Percentiles rank a stretch among this genome's conserved stretches.
phyloP scores from a whole-genome alignment of 2,113 vertebrate species.

The Actenoides hombroni region DNA sequence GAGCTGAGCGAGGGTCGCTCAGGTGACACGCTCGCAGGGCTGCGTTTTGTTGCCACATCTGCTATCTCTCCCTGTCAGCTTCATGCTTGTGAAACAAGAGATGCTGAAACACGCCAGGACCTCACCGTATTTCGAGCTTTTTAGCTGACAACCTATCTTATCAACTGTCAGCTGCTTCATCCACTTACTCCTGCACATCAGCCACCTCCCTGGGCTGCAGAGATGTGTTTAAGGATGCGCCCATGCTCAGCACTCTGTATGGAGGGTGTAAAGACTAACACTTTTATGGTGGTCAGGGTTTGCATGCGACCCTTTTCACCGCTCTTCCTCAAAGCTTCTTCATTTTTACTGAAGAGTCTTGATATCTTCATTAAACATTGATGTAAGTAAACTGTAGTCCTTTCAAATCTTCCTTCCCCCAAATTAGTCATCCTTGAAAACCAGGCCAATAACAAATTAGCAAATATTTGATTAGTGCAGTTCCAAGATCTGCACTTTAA shows the following conservation, averaged over 20 bases:
- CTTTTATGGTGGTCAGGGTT: not conserved
- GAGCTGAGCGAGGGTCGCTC: not conserved
- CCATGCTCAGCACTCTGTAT: not conserved
- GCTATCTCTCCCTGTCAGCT: not conserved
- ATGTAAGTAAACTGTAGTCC: not conserved
- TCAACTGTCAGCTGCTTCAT: not conserved
- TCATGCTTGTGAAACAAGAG: not conserved
- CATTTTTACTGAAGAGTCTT: not conserved
- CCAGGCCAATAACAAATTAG: not conserved
- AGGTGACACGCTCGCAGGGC: not conserved
- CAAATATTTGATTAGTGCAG: slow-evolving; percentile 25
- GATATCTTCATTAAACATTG: not conserved
- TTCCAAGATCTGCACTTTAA: slow-evolving; percentile 7
- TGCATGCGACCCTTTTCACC: not conserved
- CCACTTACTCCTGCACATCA: not conserved
- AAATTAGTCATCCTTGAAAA: slow-evolving; percentile 19
- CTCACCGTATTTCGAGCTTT: not conserved
- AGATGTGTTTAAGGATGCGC: not conserved
- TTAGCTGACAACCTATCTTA: not conserved
- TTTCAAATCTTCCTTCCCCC: slow-evolving; percentile 9
- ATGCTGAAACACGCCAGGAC: not conserved
- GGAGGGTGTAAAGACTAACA: not conserved
- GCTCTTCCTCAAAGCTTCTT: not conserved
- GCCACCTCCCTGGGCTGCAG: not conserved
- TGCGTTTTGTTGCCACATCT: not conserved